Percentiles rank a stretch among this genome's conserved stretches.
These are phyloP conservation scores for Miniopterus natalensis DNA, from an alignment of 2,113 vertebrate genomes.

Conservation along the genomic window DNA sequence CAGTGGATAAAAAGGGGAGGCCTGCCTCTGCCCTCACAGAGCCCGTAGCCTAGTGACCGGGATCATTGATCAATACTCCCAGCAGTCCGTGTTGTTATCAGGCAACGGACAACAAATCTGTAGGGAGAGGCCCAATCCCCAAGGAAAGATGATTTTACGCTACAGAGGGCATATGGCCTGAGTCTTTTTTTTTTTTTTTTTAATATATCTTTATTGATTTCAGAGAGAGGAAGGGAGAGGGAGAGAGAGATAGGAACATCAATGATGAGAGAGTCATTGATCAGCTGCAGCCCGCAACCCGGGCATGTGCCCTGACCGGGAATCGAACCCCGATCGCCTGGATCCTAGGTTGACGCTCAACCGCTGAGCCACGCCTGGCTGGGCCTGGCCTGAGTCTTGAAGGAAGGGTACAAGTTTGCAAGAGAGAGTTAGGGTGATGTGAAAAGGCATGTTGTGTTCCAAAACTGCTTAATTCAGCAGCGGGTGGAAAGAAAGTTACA, in stretches of 20 bases:
- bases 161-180: neutral
- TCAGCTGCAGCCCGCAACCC: too few relatives aligned
- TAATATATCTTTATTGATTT: too few relatives aligned
- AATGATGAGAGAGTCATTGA: too few relatives aligned
- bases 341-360: too few relatives aligned
- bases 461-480: neutral
- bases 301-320: too few relatives aligned
- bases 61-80: fast-evolving
- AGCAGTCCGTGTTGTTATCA: neutral
- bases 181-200: neutral
- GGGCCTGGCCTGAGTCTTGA: neutral
- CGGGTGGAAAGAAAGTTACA: neutral
- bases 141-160: neutral
- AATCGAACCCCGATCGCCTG: too few relatives aligned
- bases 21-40: too few relatives aligned
- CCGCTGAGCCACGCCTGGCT: too few relatives aligned
- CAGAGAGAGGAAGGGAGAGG: too few relatives aligned
- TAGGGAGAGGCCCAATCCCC: neutral
- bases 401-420: neutral
- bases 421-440: neutral
- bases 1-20: neutral
- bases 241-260: too few relatives aligned
- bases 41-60: neutral
- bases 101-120: neutral
- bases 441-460: neutral